phyloP scores from a whole-genome alignment of 1,140 invertebrate species.

The Solenopsis fugax region DNA sequence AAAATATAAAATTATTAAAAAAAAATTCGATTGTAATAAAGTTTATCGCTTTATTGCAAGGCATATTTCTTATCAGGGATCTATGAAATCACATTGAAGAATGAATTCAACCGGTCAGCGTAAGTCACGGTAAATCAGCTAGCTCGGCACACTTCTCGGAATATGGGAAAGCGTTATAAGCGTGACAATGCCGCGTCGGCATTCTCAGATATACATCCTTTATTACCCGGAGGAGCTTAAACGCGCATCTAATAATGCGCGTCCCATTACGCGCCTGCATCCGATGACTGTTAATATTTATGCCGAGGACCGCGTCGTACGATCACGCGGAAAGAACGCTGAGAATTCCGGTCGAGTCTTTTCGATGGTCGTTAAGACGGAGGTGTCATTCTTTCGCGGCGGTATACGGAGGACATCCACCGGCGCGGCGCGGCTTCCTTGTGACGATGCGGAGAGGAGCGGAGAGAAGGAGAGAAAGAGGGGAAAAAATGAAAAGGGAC shows the following conservation, averaged over 20 bases:
- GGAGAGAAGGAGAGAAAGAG: background rate
- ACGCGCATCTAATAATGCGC: constrained; percentile 40
- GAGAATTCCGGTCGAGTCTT: constrained; percentile 52
- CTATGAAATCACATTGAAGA: background rate
- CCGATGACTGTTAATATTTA: constrained; percentile 53
- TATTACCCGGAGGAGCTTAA: constrained; percentile 36
- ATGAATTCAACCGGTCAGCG: constrained; percentile 1
- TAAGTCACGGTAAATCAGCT: constrained; percentile 32
- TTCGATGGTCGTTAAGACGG: constrained; percentile 16
- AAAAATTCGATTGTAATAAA: background rate
- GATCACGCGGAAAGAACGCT: constrained; percentile 54
- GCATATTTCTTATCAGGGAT: background rate
- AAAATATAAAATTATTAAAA: too few species aligned
- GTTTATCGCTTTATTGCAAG: background rate
- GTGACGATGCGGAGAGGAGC: background rate
- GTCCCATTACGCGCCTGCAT: constrained; percentile 30
- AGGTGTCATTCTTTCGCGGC: constrained; percentile 32
- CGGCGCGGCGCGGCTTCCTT: constrained; percentile 13
- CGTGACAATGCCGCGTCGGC: constrained; percentile 26
- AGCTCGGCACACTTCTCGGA: constrained; percentile 24
- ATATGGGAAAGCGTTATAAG: constrained; percentile 18
- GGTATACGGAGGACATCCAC: constrained; percentile 19
- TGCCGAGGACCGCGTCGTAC: constrained; percentile 25
- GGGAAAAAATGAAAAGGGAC: constrained; percentile 31
- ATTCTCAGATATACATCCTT: constrained; percentile 41